phyloP scores from a whole-genome alignment of 2,888 invertebrate genomes.

The Melipona beecheii region DNA sequence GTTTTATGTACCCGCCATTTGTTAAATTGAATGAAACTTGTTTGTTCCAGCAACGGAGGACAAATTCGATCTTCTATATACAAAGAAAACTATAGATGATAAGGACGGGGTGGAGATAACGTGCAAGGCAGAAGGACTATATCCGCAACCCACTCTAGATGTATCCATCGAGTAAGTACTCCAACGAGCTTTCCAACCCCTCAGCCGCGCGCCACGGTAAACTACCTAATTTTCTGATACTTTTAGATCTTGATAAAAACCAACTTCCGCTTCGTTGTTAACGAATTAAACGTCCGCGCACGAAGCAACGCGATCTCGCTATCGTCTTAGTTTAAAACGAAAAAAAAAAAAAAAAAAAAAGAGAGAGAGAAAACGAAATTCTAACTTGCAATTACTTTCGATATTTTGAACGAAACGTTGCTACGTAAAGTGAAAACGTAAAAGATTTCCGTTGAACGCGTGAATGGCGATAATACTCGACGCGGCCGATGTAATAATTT shows the following conservation, averaged over 20 bases:
- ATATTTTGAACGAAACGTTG: not conserved
- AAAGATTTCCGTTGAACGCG: not conserved
- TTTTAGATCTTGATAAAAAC: slow-evolving; percentile 23
- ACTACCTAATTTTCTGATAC: slow-evolving; percentile 32
- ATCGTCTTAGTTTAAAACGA: not conserved
- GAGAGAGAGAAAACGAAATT: not conserved
- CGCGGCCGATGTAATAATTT: not conserved
- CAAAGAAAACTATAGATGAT: slow-evolving; percentile 73
- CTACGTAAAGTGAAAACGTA: not conserved
- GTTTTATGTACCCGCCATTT: not conserved
- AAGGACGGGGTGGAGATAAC: slow-evolving; percentile 79
- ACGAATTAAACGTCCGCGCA: not conserved
- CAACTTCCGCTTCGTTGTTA: slow-evolving; percentile 14
- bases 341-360: not conserved
- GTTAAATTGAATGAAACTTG: slow-evolving; percentile 20
- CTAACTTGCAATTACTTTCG: not conserved
- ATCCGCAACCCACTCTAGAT: slow-evolving; percentile 80
- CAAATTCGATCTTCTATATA: slow-evolving; percentile 78
- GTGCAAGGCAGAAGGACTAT: slow-evolving; percentile 79
- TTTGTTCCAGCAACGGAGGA: slow-evolving; percentile 79
- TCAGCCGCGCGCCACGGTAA: slow-evolving; percentile 8
- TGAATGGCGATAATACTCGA: not conserved
- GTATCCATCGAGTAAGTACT: slow-evolving; percentile 81
- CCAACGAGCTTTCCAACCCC: slow-evolving; percentile 21
- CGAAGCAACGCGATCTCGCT: not conserved